These are phyloP conservation scores for Gallirallus australis DNA, from an alignment of 2,797 vertebrate species.

Conservation along the genomic window DNA sequence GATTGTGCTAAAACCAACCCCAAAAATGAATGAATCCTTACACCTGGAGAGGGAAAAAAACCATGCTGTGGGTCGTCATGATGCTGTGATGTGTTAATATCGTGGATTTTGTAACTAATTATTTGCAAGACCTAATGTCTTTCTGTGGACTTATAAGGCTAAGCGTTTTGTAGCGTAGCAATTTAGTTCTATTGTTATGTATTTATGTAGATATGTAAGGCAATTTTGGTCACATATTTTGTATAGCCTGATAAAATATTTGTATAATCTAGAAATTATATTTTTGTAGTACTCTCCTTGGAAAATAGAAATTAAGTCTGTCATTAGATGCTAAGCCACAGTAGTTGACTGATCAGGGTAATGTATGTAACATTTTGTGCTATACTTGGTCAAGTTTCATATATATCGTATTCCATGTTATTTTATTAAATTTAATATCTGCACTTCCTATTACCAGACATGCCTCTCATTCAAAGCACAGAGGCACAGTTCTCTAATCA, in stretches of 20 bases:
- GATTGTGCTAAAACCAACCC: neutral
- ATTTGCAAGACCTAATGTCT: conserved; percentile 64
- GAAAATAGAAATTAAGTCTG: conserved; percentile 82
- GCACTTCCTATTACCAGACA: conserved; percentile 93
- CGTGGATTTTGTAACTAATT: conserved; percentile 59
- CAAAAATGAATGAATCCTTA: neutral
- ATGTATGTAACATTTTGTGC: conserved; percentile 79
- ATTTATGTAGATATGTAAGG: conserved; percentile 49
- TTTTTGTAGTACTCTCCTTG: conserved; percentile 73
- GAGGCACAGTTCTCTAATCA: conserved; percentile 94
- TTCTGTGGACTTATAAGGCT: conserved; percentile 38
- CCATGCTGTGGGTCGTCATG: neutral
- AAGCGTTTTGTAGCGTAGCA: conserved; percentile 28
- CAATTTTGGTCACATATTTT: conserved; percentile 61
- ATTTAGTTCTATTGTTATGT: conserved; percentile 51
- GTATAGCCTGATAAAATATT: conserved; percentile 78
- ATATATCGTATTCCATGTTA: conserved; percentile 89
- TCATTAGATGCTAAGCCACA: conserved; percentile 78
- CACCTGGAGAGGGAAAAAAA: conserved; percentile 25
- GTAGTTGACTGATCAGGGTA: conserved; percentile 81
- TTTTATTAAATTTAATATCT: conserved; percentile 97
- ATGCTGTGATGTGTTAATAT: neutral
- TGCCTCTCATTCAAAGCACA: conserved; percentile 94
- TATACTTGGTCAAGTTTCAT: conserved; percentile 87
- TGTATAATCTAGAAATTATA: conserved; percentile 79